Base-by-base conservation (phyloP, 2,113 vertebrate species). In the Ophthalmolycus amberensis region DNA sequence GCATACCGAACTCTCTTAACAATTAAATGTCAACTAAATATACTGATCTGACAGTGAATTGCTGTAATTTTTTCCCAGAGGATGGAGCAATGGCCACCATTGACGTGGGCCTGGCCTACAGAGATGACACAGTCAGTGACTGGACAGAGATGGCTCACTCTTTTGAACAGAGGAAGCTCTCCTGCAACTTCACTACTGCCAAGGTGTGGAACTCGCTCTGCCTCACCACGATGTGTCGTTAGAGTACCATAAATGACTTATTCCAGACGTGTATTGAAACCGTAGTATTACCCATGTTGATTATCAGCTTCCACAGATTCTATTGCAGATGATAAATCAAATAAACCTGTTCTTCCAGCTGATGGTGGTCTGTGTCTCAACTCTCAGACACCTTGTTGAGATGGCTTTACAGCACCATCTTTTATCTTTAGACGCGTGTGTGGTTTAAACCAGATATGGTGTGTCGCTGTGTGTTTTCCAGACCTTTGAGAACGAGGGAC, bases 101-200 rank as follows among this genome's bases (percentile, higher is more conserved):
- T 66, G 97, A 99, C 0, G 97, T 98, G 42, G 94, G 96, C 0
- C 88, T 99, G 92, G 98, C 96, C 1, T 99, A 99, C 86, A 96
- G 98, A 0, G 97, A 99, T 0, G 93, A 97, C 79, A 56, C 38
- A 0, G 44, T 94, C 2, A 94, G 94, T 0, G 96, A 98, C 0
- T 99, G 98, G 98, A 95, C 96, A 0, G 96, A 97, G 90, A 97
- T 99, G 95, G 97, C 97, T 1, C 97, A 95, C 0, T 97, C 97
- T 0, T 85, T 95, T 12, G 98, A 99, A 77, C 95, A 96, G 37
- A 96, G 98, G 80, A 99, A 97, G 88, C 97, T 99, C 38, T 96
- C 88, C 86, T 99, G 98, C 88, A 96, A 92, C 80, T 98, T 99
- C 79, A 91, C 94, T 0, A 93, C 95, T 18, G 58, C 92, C 75